These are phyloP conservation scores for Dendrophyllia cribrosa DNA, from an alignment of 64 coral and sea anemone genomes.

Conservation along the genomic window DNA sequence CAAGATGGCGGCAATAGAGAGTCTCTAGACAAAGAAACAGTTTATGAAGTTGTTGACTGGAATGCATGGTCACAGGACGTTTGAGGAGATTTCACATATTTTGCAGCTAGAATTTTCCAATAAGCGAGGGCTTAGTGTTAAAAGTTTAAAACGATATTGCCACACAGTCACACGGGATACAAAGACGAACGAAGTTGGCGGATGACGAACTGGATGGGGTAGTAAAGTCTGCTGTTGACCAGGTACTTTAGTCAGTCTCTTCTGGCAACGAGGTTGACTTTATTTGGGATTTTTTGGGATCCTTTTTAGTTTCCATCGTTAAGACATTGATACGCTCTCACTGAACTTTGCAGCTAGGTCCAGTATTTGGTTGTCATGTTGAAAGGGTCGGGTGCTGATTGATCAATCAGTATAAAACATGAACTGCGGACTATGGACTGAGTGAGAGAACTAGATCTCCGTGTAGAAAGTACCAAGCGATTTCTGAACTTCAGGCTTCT, in stretches of 20 bases:
- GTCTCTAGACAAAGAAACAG: neutral
- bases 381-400: neutral
- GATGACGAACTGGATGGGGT: slow-evolving; percentile 19
- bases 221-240: slow-evolving; percentile 6
- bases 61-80: neutral
- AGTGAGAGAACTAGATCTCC: no score
- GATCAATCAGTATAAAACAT: no score
- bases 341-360: neutral
- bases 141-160: slow-evolving; percentile 20
- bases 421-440: no score
- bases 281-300: neutral
- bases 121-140: slow-evolving; percentile 21
- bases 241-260: neutral
- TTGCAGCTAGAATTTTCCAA: neutral
- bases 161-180: slow-evolving; percentile 27
- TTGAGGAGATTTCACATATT: neutral
- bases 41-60: no score
- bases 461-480: no score
- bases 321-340: neutral
- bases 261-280: neutral
- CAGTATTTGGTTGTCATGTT: slow-evolving; percentile 29
- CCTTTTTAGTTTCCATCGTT: neutral
- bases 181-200: neutral
- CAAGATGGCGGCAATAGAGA: neutral
- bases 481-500: no score